These are phyloP conservation scores for Eilema caniola DNA, from an alignment of 2,888 invertebrate genomes.

Conservation along the genomic window DNA sequence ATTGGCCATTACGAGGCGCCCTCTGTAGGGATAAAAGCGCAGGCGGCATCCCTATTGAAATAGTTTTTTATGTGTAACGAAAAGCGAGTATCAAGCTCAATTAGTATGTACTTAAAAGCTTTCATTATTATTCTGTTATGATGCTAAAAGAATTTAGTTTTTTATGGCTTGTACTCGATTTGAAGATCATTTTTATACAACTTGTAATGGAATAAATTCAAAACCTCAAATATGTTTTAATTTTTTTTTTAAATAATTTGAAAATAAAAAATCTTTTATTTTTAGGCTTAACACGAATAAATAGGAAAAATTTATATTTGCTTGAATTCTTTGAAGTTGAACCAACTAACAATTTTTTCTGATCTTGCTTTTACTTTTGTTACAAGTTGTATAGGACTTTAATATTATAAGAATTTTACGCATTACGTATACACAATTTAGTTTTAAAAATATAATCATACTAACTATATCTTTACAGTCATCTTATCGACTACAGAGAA, in stretches of 20 bases:
- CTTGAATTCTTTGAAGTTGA: no score
- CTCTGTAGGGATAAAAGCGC: no score
- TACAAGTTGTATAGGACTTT: conserved; percentile 13
- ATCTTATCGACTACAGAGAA: no score
- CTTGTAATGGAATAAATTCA: background rate
- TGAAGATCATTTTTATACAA: conserved; percentile 28
- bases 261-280: no score
- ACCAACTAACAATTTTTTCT: background rate
- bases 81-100: conserved; percentile 43
- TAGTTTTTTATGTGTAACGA: conserved; percentile 26
- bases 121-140: conserved; percentile 38
- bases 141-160: conserved; percentile 49
- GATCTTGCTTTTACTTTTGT: background rate
- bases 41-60: no score
- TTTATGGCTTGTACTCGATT: conserved; percentile 39
- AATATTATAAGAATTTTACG: conserved; percentile 32
- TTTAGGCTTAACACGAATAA: no score
- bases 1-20: no score
- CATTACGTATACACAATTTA: conserved; percentile 29
- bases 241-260: no score
- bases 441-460: conserved; percentile 1
- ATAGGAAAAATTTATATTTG: no score
- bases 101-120: conserved; percentile 52
- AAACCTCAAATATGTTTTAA: background rate
- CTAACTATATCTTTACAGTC: background rate